Conservation (phyloP, 2,797 vertebrate genomes). For the Euphonia xanthogaster region DNA sequence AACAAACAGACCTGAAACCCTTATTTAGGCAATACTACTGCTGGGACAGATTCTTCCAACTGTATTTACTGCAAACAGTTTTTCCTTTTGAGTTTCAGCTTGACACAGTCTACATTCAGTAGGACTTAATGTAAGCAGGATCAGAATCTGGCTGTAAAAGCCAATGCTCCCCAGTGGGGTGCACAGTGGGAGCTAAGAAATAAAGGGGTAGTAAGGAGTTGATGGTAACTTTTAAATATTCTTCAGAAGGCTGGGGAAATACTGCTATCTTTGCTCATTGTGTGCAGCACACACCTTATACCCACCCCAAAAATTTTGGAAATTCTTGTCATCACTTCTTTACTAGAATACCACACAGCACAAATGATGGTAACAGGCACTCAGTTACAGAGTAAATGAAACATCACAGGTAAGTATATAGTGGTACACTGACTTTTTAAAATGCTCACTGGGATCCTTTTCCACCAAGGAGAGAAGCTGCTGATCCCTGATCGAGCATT, state of each 20-base stretch:
- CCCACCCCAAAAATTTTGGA: not conserved
- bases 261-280: not conserved
- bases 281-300: not conserved
- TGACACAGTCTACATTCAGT: not conserved
- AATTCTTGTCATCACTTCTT: not conserved
- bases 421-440: not conserved
- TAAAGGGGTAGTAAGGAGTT: not conserved
- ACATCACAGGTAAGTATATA: not conserved
- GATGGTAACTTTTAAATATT: not conserved
- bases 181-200: not conserved
- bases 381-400: not conserved
- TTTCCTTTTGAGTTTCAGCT: not conserved
- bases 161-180: not conserved
- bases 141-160: not conserved
- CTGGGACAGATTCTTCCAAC: not conserved
- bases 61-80: not conserved
- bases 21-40: not conserved
- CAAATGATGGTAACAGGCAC: not conserved
- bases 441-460: not conserved
- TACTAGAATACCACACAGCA: not conserved
- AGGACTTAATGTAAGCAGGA: not conserved
- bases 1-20: conserved; percentile 17
- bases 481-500: not conserved
- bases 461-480: not conserved
- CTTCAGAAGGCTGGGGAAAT: not conserved